phyloP scores from a whole-genome alignment of 2,113 vertebrate genomes.

The Mormyrus iriodes region DNA sequence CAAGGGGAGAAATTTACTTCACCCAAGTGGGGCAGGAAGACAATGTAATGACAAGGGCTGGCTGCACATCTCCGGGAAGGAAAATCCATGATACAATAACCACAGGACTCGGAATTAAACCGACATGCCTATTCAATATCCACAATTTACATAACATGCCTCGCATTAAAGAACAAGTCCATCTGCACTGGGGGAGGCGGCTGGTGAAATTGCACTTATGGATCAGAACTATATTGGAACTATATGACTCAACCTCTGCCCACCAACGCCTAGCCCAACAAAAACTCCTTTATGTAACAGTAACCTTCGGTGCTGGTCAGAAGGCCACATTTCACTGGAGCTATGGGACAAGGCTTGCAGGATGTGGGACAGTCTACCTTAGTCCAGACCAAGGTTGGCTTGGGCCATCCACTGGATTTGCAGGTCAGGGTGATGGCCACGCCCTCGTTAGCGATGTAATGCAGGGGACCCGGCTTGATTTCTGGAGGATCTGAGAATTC shows the following conservation, averaged over 20 bases:
- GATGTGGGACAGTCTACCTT: background rate
- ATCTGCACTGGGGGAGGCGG: conserved; percentile 21
- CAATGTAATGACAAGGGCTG: conserved; percentile 23
- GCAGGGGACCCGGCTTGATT: conserved; percentile 66
- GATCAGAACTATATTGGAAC: background rate
- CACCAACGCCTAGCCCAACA: conserved; percentile 3
- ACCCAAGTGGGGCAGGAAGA: conserved; percentile 25
- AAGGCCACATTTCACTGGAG: background rate
- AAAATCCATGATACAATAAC: conserved; percentile 15
- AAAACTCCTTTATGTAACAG: conserved; percentile 25
- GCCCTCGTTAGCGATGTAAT: conserved; percentile 71
- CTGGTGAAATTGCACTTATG: conserved; percentile 8
- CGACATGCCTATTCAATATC: background rate
- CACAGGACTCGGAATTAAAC: conserved; percentile 4
- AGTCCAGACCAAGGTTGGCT: conserved; percentile 56
- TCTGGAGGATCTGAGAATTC: conserved; percentile 74
- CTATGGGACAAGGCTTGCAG: background rate
- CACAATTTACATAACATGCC: background rate
- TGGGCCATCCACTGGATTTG: conserved; percentile 64
- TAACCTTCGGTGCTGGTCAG: background rate
- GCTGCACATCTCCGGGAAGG: background rate
- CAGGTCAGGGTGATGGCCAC: conserved; percentile 65
- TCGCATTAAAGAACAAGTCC: conserved; percentile 7
- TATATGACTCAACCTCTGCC: background rate
- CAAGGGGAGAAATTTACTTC: conserved; percentile 41